Base-by-base conservation (phyloP, 2,113 vertebrate species). In the Cyanocitta stelleri region DNA sequence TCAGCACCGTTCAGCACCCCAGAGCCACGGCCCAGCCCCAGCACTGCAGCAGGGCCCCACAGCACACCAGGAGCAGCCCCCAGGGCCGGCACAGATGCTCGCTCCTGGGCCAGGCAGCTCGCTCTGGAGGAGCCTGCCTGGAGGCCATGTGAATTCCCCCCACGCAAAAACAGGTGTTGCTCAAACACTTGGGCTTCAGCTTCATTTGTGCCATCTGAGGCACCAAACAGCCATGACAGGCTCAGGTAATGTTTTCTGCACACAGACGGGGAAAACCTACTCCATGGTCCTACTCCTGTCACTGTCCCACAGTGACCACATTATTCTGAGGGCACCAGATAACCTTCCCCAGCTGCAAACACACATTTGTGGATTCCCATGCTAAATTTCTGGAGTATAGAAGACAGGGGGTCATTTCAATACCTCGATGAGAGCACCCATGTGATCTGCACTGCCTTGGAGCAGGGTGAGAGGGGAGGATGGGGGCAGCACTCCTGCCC, bases 161-260 rank as follows among this genome's bases (percentile, higher is more conserved):
- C 16, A 13, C 0, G 1, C 7, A 16, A 52, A 51, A 41, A 0
- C 16, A 7, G 11, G 6, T 3, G 5, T 35, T 48, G 55, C 37
- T 49, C 44, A 43, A 26, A 54, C 24, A 11, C 82, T 14, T 11
- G 33, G 64, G 21, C 62, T 66, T 63, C 83, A 63, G 48, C n/a
- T 39, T 44, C 35, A 2, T 9, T 56, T 59, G 30, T 55, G 39
- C 43, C 44, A 11, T 4, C 13, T 33, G 58, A 76, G 56, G 49
- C 58, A 62, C 18, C 8, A 6, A 24, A 77, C 27, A 66, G 18
- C 46, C n/a, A 11, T 1, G 7, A 39, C 0, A 1, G 23, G 32
- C 68, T 43, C 41, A 7, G 33, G 59, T 13, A 23, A 37, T 1
- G 16, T 8, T 49, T 58, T 30, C 37, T 23, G 55, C 22, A 12